Evolutionary conservation across 1,140 invertebrate species (phyloP), one percentile per base, ranked within the genome.

Genomic region (Pseudomyrmex cubaensis): DNA sequence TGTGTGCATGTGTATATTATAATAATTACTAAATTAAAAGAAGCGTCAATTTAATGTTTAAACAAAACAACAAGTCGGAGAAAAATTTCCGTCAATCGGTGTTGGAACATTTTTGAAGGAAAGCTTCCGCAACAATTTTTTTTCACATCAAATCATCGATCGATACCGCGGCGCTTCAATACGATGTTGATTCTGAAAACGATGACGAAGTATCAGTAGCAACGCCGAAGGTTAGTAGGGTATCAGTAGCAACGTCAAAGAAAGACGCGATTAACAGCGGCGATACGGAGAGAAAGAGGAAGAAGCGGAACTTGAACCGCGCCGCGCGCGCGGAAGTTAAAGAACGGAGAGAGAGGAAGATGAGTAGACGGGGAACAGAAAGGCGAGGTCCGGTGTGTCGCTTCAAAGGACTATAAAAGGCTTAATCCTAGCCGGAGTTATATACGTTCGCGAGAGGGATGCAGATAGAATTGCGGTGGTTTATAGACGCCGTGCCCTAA

Each of bases 381-480:
- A 63, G 64, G 59, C 59, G 63, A 80, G 74, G 35, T 64, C 61
- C 52, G 67, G 35, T 35, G 35, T 35, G 35, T 63, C 83, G 73
- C 85, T 82, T 85, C 69, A 82, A 88, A 89, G 84, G 69, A 78
- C 84, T 85, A 85, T 88, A 87, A 90, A 90, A 91, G 90, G 85
- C 87, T 90, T 89, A 90, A 91, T 91, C 89, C 85, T 85, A 75
- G 86, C 35, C 54, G 85, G 88, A 88, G 86, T 88, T 89, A 84
- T 90, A 89, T 83, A 75, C 83, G 84, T 75, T 66, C 75, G 84
- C 85, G 85, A 84, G 82, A 86, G 72, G 87, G 73, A 87, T 86
- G 83, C 76, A 84, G 88, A 90, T 91, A 91, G 90, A 91, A 91
- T 90, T 90, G 91, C 88, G 87, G 86, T 89, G 89, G 90, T 91